A percentile compares a stretch with the other conserved stretches of the same genome.
phyloP scores from a whole-genome alignment of 2,113 vertebrate species.

The Chrysemys picta region DNA sequence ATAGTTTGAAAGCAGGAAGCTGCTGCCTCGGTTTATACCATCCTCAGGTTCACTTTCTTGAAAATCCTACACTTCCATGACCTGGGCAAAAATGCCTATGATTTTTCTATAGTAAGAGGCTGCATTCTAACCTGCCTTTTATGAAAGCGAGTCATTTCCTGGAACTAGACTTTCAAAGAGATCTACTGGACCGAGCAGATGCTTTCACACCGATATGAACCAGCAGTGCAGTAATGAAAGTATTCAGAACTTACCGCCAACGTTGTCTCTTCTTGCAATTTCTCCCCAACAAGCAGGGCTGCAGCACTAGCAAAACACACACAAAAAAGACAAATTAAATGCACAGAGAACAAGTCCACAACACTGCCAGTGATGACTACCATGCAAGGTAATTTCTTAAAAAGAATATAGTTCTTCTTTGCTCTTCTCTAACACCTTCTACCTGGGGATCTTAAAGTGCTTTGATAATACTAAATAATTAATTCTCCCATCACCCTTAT shows the following conservation, averaged over 20 bases:
- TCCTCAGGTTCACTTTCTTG: neutral
- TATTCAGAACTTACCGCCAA: slow-evolving; percentile 77
- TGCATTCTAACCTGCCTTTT: neutral
- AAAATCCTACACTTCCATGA: neutral
- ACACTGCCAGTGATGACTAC: neutral
- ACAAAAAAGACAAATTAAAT: neutral
- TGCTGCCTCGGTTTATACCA: neutral
- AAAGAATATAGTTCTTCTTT: neutral
- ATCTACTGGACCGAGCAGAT: accelerated
- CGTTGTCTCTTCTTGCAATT: slow-evolving; percentile 84
- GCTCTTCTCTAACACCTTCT: neutral
- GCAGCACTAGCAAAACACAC: slow-evolving; percentile 80
- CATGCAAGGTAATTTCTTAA: neutral
- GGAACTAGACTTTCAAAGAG: neutral
- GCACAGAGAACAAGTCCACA: neutral
- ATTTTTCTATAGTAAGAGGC: neutral
- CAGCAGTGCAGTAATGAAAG: accelerated
- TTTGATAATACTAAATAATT: neutral
- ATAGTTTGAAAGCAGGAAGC: neutral
- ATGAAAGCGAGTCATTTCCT: neutral
- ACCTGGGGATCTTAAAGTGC: neutral
- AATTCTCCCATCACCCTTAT: neutral
- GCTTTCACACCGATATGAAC: neutral
- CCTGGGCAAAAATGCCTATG: neutral
- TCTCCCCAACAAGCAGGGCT: slow-evolving; percentile 93